phyloP scores from a whole-genome alignment of 2,797 vertebrate species.

The Oreonectes daqikongensis region DNA sequence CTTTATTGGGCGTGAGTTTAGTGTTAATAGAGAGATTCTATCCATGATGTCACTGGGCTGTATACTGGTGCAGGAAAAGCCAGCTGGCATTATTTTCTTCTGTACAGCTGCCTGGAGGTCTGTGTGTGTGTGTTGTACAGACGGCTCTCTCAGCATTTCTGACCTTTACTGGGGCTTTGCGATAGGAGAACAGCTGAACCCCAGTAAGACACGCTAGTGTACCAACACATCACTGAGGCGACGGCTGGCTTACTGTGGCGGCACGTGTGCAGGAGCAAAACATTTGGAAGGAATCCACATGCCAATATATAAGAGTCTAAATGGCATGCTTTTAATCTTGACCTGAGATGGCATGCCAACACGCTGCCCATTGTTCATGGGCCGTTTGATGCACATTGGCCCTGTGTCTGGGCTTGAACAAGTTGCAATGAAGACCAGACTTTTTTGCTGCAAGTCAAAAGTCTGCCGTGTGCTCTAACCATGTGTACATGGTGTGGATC shows the following conservation, averaged over 20 bases:
- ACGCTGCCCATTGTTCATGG: not conserved
- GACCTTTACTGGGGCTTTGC: constrained; percentile 33
- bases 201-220: not conserved
- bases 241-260: not conserved
- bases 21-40: not conserved
- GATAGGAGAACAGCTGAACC: constrained; percentile 22
- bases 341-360: not conserved
- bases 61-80: constrained; percentile 6
- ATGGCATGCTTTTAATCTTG: not conserved
- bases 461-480: not conserved
- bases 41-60: not conserved
- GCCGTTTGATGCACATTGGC: not conserved
- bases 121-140: not conserved
- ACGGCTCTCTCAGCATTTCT: constrained; percentile 14
- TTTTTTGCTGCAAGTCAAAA: too few species aligned
- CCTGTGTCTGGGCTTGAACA: not conserved
- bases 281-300: not conserved
- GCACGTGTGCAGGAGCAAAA: not conserved
- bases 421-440: too few species aligned
- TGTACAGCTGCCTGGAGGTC: constrained; percentile 12
- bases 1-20: not conserved
- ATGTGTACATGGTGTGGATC: not conserved
- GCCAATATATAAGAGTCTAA: not conserved
- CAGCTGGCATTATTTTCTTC: constrained; percentile 2
- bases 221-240: not conserved